These are phyloP conservation scores for Ariopsis seemanni DNA, from an alignment of 2,113 vertebrate species.

Conservation along the genomic window DNA sequence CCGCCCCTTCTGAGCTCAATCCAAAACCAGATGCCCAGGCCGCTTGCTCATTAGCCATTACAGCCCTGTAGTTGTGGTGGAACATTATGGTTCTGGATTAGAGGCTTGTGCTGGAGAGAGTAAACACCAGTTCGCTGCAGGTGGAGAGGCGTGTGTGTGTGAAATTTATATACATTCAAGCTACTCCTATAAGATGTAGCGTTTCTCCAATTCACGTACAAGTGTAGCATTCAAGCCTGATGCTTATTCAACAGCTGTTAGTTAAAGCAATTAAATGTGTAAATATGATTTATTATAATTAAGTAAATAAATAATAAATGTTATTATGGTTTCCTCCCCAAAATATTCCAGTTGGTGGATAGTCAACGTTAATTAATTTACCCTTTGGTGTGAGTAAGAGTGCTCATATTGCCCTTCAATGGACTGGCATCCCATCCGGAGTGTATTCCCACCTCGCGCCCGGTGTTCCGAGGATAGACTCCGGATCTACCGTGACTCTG, in stretches of 20 bases:
- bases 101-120: constrained; percentile 55
- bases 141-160: constrained; percentile 61
- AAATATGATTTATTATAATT: background rate
- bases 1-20: constrained; percentile 56
- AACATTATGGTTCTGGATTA: constrained; percentile 63
- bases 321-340: too few relatives aligned
- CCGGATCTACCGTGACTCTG: background rate
- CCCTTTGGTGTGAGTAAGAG: background rate
- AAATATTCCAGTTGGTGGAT: too few relatives aligned
- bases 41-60: constrained; percentile 57
- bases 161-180: too few relatives aligned
- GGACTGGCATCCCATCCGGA: background rate
- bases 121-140: constrained; percentile 58
- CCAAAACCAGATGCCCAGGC: constrained; percentile 36
- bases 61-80: constrained; percentile 60
- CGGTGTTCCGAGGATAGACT: background rate
- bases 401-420: background rate
- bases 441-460: background rate
- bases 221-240: background rate
- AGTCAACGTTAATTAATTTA: too few relatives aligned
- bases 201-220: background rate
- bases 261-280: background rate
- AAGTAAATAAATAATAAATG: background rate
- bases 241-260: background rate
- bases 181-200: background rate